Base-by-base conservation (phyloP, 2,113 vertebrate genomes). In the Centropus bengalensis region DNA sequence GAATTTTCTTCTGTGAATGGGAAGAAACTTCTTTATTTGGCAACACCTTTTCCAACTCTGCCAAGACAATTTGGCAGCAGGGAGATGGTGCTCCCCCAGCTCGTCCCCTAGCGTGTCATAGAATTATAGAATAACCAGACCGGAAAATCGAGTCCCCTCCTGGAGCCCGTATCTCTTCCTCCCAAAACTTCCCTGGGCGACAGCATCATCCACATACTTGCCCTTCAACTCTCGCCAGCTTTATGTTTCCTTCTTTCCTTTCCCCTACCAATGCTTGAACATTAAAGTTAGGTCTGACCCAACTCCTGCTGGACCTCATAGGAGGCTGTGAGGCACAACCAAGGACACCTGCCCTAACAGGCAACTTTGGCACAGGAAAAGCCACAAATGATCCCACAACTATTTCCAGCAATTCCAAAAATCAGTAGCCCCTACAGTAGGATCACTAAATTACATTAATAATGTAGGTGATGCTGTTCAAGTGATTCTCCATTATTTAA, bases 61-160 rank as follows among this genome's bases (percentile, higher is more conserved):
- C 24, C 1, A 36, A 75, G 75, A 52, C 14, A 47, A 71, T 22
- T 5, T 5, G 5, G 17, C 38, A 64, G 44, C 1, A 0, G 26
- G 28, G n/a, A 69, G 14, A 54, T 1, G 21, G 62, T 2, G 2
- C 27, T 88, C 23, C 55, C 44, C 32, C 19, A 45, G 4, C 30
- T 92, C 38, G 19, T 51, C 14, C 42, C 38, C 20, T 27, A 6
- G 3, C 36, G 52, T 27, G 36, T 36, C 36, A 36, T 36, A 36
- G 36, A 36, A 36, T 36, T 9, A 36, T 36, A 36, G 36, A 36
- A 36, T 36, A 36, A 36, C 36, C 36, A 36, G 36, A 36, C 36
- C 36, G 36, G 36, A 36, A 36, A 36, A 36, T 36, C 36, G 36
- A 36, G 36, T 75, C 26, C 28, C 19, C 52, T 78, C 62, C 42